Conservation (phyloP, 1,140 invertebrate species). For the Pentalonia nigronervosa region DNA sequence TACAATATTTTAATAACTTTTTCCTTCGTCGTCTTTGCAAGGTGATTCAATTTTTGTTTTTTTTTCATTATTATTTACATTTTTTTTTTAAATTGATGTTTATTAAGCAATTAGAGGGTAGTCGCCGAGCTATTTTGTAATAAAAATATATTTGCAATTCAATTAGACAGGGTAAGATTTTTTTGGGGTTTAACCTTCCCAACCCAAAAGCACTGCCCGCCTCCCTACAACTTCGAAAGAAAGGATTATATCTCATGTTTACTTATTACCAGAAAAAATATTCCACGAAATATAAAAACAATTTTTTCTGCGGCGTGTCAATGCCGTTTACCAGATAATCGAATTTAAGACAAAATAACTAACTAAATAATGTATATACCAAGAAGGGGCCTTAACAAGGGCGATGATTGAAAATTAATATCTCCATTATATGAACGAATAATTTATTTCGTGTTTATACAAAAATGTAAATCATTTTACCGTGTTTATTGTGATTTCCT, state of each 20-base stretch:
- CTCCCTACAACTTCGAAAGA: background rate
- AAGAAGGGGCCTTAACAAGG: background rate
- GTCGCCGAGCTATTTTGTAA: constrained; percentile 55
- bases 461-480: background rate
- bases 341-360: constrained; percentile 20
- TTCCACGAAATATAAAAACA: background rate
- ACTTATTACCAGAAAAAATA: background rate
- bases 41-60: constrained; percentile 54
- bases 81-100: constrained; percentile 55
- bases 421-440: background rate
- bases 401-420: constrained; percentile 32
- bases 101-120: constrained; percentile 57
- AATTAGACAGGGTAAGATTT: constrained; percentile 50
- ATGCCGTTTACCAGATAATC: constrained; percentile 28
- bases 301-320: background rate
- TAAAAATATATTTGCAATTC: constrained; percentile 58
- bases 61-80: constrained; percentile 30
- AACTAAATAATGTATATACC: background rate
- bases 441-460: constrained; percentile 8
- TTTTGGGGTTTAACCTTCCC: background rate
- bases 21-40: constrained; percentile 15
- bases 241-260: constrained; percentile 39
- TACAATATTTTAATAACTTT: constrained; percentile 57
- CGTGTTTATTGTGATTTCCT: background rate
- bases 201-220: background rate